Evolutionary conservation across 2,113 vertebrate species (phyloP), one percentile per base, ranked within the genome.

Genomic region (cattle (Bos taurus)): DNA sequence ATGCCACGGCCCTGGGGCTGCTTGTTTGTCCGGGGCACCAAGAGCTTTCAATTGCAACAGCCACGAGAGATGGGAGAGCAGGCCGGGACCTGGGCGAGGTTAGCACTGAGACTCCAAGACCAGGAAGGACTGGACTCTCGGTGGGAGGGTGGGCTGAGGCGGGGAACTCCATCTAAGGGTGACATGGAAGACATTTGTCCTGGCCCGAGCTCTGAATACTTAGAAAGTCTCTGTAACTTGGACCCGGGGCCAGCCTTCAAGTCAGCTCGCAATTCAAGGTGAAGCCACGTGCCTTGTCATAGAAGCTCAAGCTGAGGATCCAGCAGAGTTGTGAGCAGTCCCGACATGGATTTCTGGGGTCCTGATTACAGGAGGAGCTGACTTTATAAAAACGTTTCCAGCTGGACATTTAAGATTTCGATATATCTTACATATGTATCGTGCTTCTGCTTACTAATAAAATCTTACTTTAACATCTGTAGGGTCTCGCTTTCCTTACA

Each of bases 1-100:
- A 1, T 2, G 25, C 40, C 40, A 28, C 0, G 1, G 12, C 25
- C 40, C 40, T 43, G 74, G 36, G 74, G 6, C 12, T 46, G 3
- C 2, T 28, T 0, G 13, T 2, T 28, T 3, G 7, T 26, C 40
- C 1, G 0, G 74, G 25, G 4, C 7, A 46, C 74, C 43, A 1
- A 17, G 25, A 16, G 43, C 7, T 48, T 46, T 9, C 26, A 7
- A 48, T 10, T 3, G 28, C 43, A 30, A 5, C 0, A 4, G 26
- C 77, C 43, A 9, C 25, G 2, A 48, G 43, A 48, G 43, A 48
- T 1, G 43, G 77, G 43, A 1, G 74, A 30, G 25, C 74, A 46
- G 74, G 25, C 74, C 25, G 0, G 40, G 74, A 5, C 6, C 23
- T 40, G 23, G 74, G 74, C 26, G 2, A 78, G 43, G 43, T 30